These are phyloP conservation scores for Selenia dentaria DNA, from an alignment of 2,888 invertebrate genomes.

Conservation along the genomic window DNA sequence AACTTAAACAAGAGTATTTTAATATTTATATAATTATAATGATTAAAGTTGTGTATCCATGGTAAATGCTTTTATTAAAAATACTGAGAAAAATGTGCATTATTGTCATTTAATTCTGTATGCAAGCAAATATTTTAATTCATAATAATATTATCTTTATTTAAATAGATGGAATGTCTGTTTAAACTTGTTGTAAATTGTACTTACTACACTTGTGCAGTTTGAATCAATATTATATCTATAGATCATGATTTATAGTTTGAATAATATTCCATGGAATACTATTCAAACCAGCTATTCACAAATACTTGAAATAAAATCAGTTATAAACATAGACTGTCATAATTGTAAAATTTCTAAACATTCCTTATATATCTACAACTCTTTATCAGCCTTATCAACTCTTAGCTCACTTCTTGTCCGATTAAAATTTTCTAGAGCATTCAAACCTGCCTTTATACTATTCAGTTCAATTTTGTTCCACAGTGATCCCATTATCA, in stretches of 20 bases:
- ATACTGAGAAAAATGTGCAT: constrained; percentile 9
- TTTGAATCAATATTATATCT: too few relatives aligned
- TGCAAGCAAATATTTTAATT: not conserved
- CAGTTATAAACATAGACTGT: too few relatives aligned
- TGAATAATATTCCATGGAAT: too few relatives aligned
- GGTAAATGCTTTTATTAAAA: constrained; percentile 5
- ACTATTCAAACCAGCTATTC: too few relatives aligned
- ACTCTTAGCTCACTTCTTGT: constrained; percentile 41
- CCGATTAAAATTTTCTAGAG: constrained; percentile 85
- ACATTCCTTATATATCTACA: too few relatives aligned
- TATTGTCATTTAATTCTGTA: not conserved
- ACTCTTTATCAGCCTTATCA: constrained; percentile 16
- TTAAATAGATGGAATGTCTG: too few relatives aligned
- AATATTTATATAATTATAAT: constrained; percentile 1
- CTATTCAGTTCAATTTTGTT: constrained; percentile 92
- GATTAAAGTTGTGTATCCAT: constrained; percentile 4
- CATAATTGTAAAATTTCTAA: too few relatives aligned
- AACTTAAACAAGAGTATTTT: not conserved
- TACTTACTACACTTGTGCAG: too few relatives aligned
- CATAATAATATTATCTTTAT: too few relatives aligned
- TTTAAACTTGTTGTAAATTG: too few relatives aligned
- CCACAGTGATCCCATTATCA: constrained; percentile 93
- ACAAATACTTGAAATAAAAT: too few relatives aligned
- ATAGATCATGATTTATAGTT: too few relatives aligned
- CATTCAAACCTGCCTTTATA: constrained; percentile 89